Conservation (phyloP, 2,888 invertebrate genomes). For the Gasteruption jaculator region DNA sequence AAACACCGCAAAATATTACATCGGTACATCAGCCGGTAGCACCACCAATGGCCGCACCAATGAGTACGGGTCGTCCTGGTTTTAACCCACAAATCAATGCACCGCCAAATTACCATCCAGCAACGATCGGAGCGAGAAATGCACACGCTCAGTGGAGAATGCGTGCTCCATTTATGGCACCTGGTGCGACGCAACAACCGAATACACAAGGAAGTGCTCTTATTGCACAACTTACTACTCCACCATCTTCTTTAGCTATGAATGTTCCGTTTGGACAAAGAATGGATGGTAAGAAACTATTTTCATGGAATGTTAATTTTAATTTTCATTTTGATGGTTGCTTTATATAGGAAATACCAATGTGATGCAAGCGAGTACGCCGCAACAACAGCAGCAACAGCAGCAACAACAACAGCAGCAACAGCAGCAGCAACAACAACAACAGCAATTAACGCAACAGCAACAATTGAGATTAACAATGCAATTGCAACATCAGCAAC, state of each 20-base stretch:
- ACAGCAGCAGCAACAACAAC: slow-evolving; percentile 38
- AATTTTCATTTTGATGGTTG: background rate
- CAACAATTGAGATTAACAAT: slow-evolving; percentile 41
- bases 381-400: slow-evolving; percentile 48
- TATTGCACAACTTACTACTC: slow-evolving; percentile 59
- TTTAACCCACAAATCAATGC: slow-evolving; percentile 49
- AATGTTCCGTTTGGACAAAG: slow-evolving; percentile 53
- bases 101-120: slow-evolving; percentile 54
- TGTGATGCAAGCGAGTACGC: slow-evolving; percentile 44
- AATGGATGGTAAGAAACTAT: slow-evolving; percentile 41
- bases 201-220: slow-evolving; percentile 55
- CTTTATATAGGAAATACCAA: slow-evolving; percentile 29
- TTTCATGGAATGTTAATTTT: background rate
- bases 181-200: slow-evolving; percentile 32
- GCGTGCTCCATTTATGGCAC: slow-evolving; percentile 41
- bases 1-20: slow-evolving; percentile 39
- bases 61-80: slow-evolving; percentile 43
- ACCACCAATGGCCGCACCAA: slow-evolving; percentile 35
- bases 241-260: slow-evolving; percentile 54
- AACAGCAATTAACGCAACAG: slow-evolving; percentile 44
- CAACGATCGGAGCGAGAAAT: slow-evolving; percentile 34
- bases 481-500: slow-evolving; percentile 39
- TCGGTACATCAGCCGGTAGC: slow-evolving; percentile 42
- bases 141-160: slow-evolving; percentile 39
- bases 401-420: slow-evolving; percentile 41